A percentile compares a stretch with the other conserved stretches of the same genome.
Conservation (phyloP, 2,113 vertebrate genomes). For the Pseudorasbora parva region DNA sequence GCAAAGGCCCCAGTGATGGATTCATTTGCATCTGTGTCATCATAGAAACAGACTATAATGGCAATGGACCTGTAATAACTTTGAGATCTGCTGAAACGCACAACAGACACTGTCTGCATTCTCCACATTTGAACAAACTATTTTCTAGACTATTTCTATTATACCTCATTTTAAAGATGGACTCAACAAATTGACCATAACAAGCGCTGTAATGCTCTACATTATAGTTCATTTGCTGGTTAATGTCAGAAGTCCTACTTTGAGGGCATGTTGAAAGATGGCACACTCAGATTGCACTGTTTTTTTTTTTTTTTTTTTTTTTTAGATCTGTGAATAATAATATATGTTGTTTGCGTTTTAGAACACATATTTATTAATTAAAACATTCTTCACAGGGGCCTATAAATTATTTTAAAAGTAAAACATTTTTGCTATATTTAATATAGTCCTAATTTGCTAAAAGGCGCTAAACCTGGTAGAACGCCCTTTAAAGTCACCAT, state of each 20-base stretch:
- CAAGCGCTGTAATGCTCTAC: not conserved
- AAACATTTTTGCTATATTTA: not conserved
- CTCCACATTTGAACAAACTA: not conserved
- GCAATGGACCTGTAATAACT: constrained; percentile 22
- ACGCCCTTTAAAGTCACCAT: not conserved
- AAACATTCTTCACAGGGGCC: not conserved
- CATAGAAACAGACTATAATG: not conserved
- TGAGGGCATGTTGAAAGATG: not conserved
- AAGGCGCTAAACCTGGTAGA: not conserved
- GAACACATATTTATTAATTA: constrained; percentile 1
- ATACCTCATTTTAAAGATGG: constrained; percentile 27
- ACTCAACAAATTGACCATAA: constrained; percentile 12
- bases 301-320: not conserved
- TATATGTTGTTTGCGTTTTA: constrained; percentile 22
- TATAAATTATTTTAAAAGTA: not conserved
- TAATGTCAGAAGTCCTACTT: not conserved
- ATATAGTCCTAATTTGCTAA: not conserved
- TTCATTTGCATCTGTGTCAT: not conserved
- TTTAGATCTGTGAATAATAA: not conserved
- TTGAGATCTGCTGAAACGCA: constrained; percentile 8
- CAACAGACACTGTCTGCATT: constrained; percentile 21
- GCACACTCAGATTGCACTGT: not conserved
- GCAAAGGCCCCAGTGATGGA: not conserved
- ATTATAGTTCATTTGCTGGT: constrained; percentile 32
- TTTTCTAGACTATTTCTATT: constrained; percentile 6